phyloP scores from a whole-genome alignment of 2,888 invertebrate species.

The Pardosa pseudoannulata region DNA sequence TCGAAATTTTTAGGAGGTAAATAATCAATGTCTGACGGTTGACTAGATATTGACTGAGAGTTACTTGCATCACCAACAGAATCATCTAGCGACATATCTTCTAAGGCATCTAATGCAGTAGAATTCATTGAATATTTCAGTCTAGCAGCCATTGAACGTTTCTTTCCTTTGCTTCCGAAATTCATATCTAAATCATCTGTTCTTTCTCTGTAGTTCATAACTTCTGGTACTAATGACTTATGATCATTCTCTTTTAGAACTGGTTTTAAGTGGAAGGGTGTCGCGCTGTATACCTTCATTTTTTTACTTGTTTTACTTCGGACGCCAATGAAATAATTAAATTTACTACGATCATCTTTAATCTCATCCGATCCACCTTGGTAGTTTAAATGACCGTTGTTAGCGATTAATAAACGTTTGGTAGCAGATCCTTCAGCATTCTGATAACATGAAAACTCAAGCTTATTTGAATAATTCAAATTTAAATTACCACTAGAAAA shows the following conservation, averaged over 20 bases:
- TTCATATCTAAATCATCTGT: background rate
- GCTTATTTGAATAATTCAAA: background rate
- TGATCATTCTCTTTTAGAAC: background rate
- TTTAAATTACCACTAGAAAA: background rate
- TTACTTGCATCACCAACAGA: too few species aligned
- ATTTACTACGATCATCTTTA: background rate
- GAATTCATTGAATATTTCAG: background rate
- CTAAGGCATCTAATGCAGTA: background rate
- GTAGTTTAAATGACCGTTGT: conserved; percentile 5
- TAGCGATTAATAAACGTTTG: background rate
- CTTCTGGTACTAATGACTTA: background rate
- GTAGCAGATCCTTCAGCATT: background rate
- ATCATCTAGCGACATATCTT: background rate
- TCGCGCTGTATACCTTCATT: conserved; percentile 43
- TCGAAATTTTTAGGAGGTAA: conserved; percentile 31
- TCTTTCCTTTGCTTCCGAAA: conserved; percentile 30
- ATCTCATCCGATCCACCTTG: background rate
- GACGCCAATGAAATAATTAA: conserved; percentile 44
- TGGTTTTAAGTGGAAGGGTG: conserved; percentile 33
- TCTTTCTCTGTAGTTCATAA: background rate
- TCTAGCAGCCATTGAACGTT: background rate
- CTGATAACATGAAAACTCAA: conserved; percentile 3
- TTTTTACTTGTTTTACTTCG: conserved; percentile 26
- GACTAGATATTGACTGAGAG: background rate
- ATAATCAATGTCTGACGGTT: background rate